A percentile compares a stretch with the other conserved stretches of the same genome.
phyloP scores from a whole-genome alignment of 1,140 invertebrate species.

The Lepidurus arcticus region DNA sequence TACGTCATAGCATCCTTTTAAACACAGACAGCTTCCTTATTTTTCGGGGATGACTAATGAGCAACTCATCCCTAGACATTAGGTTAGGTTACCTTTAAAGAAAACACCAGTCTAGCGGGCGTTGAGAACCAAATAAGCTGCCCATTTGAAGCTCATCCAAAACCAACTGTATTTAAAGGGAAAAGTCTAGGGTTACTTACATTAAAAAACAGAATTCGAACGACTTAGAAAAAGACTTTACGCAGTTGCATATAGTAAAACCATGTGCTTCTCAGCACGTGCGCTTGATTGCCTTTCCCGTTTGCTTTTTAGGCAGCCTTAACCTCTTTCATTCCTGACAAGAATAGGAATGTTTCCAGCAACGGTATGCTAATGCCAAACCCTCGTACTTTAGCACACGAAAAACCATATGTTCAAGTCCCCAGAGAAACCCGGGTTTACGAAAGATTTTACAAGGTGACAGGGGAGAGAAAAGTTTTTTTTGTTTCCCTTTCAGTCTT shows the following conservation, averaged over 20 bases:
- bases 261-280: background rate
- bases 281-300: background rate
- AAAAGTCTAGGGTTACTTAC: background rate
- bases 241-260: background rate
- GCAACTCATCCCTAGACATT: background rate
- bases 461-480: background rate
- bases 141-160: background rate
- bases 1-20: background rate
- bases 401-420: background rate
- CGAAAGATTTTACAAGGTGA: background rate
- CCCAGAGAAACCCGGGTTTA: background rate
- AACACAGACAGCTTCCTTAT: background rate
- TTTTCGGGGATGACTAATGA: conserved; percentile 3
- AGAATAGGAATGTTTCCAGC: background rate
- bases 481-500: background rate
- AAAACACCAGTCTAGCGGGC: background rate
- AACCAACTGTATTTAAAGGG: background rate
- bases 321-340: conserved; percentile 13
- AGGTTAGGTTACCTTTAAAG: background rate
- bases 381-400: background rate
- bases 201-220: background rate
- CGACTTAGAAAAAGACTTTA: background rate
- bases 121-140: background rate
- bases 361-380: background rate
- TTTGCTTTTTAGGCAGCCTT: background rate